Percentiles rank a stretch among this genome's conserved stretches.
These are phyloP conservation scores for Cetoscarus ocellatus DNA, from an alignment of 2,797 vertebrate genomes.

Conservation along the genomic window DNA sequence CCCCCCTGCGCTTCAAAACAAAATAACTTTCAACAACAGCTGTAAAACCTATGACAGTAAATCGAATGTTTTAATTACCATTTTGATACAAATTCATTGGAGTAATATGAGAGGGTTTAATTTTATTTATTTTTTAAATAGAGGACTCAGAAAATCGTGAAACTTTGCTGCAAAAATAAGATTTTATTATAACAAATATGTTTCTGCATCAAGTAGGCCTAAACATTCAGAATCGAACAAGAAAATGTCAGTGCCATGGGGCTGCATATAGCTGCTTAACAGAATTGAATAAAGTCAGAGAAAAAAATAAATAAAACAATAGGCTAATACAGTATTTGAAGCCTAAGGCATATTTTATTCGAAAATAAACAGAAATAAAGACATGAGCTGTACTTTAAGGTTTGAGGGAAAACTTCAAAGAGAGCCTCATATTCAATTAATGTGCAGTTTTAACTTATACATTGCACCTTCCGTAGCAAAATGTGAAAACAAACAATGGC, in stretches of 20 bases:
- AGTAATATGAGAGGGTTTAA: too few species aligned
- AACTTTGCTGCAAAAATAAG: slow-evolving; percentile 66
- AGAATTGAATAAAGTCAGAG: slow-evolving; percentile 12
- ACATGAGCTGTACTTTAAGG: neutral
- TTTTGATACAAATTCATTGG: too few species aligned
- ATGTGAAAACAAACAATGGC: neutral
- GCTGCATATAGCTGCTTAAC: slow-evolving; percentile 47
- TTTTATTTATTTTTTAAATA: neutral
- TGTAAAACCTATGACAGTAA: too few species aligned
- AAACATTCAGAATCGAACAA: slow-evolving; percentile 55
- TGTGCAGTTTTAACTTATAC: slow-evolving; percentile 7
- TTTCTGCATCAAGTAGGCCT: slow-evolving; percentile 34
- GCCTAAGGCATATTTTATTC: neutral
- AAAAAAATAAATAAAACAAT: slow-evolving; percentile 58
- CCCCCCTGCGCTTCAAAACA: too few species aligned
- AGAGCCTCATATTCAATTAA: neutral
- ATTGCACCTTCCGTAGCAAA: slow-evolving; percentile 12
- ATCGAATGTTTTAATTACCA: too few species aligned
- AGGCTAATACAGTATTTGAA: neutral
- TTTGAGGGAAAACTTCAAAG: neutral
- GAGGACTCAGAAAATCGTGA: neutral
- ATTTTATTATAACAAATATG: slow-evolving; percentile 68
- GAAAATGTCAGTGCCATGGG: slow-evolving; percentile 54
- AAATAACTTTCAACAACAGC: too few species aligned
- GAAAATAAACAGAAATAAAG: neutral